These are phyloP conservation scores for Oceanodroma tethys DNA, from an alignment of 2,113 vertebrate genomes.

Conservation along the genomic window DNA sequence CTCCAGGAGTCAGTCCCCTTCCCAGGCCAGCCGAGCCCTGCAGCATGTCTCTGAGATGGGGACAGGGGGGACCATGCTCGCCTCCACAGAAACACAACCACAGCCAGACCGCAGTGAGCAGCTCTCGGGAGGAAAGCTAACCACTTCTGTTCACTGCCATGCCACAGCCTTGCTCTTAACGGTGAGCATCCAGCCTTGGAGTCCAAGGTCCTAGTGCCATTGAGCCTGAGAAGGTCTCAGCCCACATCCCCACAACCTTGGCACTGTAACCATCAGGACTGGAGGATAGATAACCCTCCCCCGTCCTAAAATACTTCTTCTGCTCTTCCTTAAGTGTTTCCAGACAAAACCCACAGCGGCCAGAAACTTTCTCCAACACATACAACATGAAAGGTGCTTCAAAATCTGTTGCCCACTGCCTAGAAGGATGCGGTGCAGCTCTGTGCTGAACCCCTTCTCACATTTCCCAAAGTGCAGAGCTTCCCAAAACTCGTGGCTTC, in stretches of 20 bases:
- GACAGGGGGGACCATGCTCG: fast-evolving
- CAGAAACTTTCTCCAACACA: neutral
- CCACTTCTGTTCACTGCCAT: neutral
- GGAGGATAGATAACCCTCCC: neutral
- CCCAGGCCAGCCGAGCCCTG: neutral
- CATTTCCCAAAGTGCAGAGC: neutral
- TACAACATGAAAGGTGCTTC: neutral
- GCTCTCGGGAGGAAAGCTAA: neutral
- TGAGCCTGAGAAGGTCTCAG: neutral
- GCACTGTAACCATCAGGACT: neutral
- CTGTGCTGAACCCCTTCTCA: neutral
- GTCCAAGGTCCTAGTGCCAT: neutral
- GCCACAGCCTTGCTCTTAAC: neutral
- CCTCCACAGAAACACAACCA: neutral
- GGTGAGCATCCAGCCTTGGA: neutral
- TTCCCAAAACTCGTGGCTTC: neutral
- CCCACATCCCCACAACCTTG: neutral
- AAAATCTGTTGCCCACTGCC: neutral
- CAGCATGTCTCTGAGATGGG: neutral
- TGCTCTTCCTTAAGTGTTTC: neutral
- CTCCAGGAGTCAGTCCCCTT: neutral
- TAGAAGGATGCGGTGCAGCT: neutral
- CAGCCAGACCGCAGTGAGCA: neutral
- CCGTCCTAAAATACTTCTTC: neutral
- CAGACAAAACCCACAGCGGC: neutral